Percentiles rank a stretch among this genome's conserved stretches.
phyloP scores from a whole-genome alignment of 2,797 vertebrate species.

The Characodon lateralis region DNA sequence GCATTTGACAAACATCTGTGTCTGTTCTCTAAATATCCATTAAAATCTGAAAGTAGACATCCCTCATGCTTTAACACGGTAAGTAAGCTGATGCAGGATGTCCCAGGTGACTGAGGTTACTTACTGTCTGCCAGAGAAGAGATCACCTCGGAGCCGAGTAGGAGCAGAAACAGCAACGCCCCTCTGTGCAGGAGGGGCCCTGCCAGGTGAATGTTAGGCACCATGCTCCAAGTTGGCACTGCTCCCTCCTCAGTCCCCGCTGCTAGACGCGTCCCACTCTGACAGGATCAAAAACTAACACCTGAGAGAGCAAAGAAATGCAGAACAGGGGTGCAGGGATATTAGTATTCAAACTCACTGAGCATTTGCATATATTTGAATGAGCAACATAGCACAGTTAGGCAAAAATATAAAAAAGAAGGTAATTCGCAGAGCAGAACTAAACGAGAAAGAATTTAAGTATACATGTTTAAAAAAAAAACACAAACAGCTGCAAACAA shows the following conservation, averaged over 20 bases:
- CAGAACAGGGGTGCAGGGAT: conserved; percentile 50
- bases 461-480: conserved; percentile 34
- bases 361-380: conserved; percentile 76
- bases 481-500: conserved; percentile 6
- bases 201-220: conserved; percentile 85
- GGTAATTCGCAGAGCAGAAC: conserved; percentile 31
- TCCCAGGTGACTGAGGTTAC: conserved; percentile 60
- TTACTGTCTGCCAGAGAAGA: conserved; percentile 89
- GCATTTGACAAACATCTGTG: conserved; percentile 35
- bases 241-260: conserved; percentile 81
- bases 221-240: conserved; percentile 89
- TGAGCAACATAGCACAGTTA: conserved; percentile 61
- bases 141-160: conserved; percentile 83
- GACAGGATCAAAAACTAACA: conserved; percentile 84
- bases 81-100: conserved; percentile 9
- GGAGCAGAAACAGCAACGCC: conserved; percentile 80
- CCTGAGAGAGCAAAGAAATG: conserved; percentile 74
- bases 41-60: conserved; percentile 23
- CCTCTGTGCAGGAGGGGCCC: conserved; percentile 76
- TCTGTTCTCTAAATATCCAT: conserved; percentile 27
- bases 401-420: conserved; percentile 53
- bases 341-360: conserved; percentile 66
- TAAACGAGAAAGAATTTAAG: conserved; percentile 43
- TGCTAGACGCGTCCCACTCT: conserved; percentile 79
- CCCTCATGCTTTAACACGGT: conserved; percentile 7